phyloP scores from a whole-genome alignment of 2,888 invertebrate genomes.

The Gari tellinella region DNA sequence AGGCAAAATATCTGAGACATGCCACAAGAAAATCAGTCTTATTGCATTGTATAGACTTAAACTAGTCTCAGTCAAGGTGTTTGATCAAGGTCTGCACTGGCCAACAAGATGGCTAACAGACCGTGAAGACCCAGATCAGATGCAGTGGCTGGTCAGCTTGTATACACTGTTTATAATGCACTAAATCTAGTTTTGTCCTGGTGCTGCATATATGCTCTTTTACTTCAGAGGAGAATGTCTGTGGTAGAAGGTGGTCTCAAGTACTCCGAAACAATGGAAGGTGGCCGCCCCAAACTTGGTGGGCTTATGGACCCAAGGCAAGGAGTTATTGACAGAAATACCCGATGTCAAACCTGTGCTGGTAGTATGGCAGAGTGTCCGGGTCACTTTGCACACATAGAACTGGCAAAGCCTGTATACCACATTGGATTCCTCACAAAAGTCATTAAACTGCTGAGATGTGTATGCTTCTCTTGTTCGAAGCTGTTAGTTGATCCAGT shows the following conservation, averaged over 20 bases:
- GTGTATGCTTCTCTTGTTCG: constrained; percentile 99
- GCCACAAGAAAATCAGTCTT: too few species aligned
- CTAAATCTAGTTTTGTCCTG: too few species aligned
- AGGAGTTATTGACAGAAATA: constrained; percentile 97
- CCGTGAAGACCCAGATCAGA: too few species aligned
- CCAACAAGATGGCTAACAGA: too few species aligned
- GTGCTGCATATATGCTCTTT: too few species aligned
- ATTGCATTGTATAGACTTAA: too few species aligned
- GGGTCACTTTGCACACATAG: constrained; percentile 99
- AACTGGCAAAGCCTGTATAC: constrained; percentile 98
- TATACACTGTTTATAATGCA: too few species aligned
- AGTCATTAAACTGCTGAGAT: constrained; percentile 98
- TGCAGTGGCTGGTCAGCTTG: too few species aligned
- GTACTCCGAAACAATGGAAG: constrained; percentile 99
- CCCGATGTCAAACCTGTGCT: constrained; percentile 86
- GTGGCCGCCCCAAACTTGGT: constrained; percentile 98
- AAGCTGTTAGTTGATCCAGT: constrained; percentile 97
- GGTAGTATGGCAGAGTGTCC: constrained; percentile 99
- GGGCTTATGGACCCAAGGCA: constrained; percentile 99
- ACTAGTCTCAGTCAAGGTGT: too few species aligned
- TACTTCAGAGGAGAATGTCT: constrained; percentile 96
- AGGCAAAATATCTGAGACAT: too few species aligned
- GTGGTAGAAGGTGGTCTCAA: constrained; percentile 97
- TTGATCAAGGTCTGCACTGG: too few species aligned
- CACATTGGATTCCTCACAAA: constrained; percentile 99